Evolutionary conservation across 2,113 vertebrate genomes (phyloP).

Genomic region (Pao palembangensis): DNA sequence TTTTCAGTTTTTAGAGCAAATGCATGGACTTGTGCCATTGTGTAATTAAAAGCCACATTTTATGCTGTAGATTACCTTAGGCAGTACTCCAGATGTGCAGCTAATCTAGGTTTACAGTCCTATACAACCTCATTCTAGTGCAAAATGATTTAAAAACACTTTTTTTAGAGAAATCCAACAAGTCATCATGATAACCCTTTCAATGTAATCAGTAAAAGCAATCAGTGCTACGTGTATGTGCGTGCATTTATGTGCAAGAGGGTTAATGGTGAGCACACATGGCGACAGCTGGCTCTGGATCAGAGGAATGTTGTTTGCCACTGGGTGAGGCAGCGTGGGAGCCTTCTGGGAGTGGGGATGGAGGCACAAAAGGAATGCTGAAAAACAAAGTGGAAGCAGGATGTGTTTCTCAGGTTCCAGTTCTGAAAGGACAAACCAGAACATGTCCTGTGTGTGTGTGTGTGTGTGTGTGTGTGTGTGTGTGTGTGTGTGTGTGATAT

Average conservation of each 20-base stretch:
- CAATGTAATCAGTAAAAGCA: background rate
- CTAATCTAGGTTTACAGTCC: too few species aligned
- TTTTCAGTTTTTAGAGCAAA: too few species aligned
- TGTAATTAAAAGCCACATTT: too few species aligned
- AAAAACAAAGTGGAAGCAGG: conserved; percentile 38
- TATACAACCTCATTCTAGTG: background rate
- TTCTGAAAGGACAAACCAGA: conserved; percentile 51
- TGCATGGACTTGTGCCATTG: too few species aligned
- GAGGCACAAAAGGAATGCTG: conserved; percentile 32
- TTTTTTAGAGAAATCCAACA: too few species aligned
- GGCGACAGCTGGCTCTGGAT: conserved; percentile 38
- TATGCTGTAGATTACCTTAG: too few species aligned
- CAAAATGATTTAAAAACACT: too few species aligned
- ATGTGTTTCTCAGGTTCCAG: conserved; percentile 33
- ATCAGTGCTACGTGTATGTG: background rate
- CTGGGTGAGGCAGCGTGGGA: conserved; percentile 50
- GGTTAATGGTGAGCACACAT: conserved; percentile 36
- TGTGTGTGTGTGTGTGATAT: too few species aligned
- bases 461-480: too few species aligned
- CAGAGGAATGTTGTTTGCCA: conserved; percentile 69
- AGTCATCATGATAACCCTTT: background rate
- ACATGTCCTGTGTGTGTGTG: conserved; percentile 36
- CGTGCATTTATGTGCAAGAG: conserved; percentile 1
- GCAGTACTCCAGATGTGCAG: too few species aligned
- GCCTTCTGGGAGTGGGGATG: conserved; percentile 34